phyloP scores from a whole-genome alignment of 2,113 vertebrate species.

The Cyanocitta stelleri region DNA sequence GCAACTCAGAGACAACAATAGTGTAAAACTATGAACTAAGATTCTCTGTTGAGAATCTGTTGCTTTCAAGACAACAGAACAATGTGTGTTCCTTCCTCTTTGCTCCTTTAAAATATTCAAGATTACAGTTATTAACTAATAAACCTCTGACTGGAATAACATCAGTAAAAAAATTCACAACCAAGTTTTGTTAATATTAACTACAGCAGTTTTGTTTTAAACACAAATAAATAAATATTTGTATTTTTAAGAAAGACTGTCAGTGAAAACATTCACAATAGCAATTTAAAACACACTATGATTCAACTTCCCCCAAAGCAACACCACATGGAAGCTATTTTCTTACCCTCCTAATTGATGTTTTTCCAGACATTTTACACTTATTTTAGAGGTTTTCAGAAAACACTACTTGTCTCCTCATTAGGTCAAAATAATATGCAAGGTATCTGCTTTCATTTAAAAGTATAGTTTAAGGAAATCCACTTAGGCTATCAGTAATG shows the following conservation, averaged over 20 bases:
- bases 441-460: neutral
- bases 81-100: neutral
- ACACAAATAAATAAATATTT: neutral
- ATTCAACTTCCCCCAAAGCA: neutral
- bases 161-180: neutral
- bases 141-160: neutral
- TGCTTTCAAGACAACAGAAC: neutral
- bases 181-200: neutral
- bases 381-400: neutral
- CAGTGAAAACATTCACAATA: neutral
- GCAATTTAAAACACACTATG: neutral
- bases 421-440: neutral
- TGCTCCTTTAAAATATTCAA: neutral
- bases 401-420: neutral
- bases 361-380: conserved; percentile 17
- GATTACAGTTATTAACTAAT: neutral
- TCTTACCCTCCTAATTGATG: neutral
- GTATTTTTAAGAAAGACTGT: neutral
- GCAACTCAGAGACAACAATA: neutral
- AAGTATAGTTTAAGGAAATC: neutral
- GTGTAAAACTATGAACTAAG: neutral
- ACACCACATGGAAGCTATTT: neutral
- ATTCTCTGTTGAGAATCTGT: neutral
- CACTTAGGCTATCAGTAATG: neutral
- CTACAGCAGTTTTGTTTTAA: neutral